These are phyloP conservation scores for Datnioides undecimradiatus DNA, from an alignment of 2,113 vertebrate genomes.

Conservation along the genomic window DNA sequence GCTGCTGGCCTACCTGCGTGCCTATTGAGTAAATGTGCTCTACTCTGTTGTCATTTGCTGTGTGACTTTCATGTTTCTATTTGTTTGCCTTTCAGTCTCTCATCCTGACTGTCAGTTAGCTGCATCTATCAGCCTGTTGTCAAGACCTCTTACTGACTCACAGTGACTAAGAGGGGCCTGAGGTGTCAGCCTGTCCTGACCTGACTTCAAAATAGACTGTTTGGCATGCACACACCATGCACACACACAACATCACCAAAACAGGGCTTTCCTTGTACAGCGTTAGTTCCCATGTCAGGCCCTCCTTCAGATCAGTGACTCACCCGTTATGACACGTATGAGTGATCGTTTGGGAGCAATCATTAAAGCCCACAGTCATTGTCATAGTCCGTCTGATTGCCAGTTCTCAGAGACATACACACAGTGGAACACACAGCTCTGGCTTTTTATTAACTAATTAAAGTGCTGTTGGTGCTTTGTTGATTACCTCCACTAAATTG, in stretches of 20 bases:
- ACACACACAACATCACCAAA: constrained; percentile 58
- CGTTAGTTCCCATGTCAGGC: constrained; percentile 68
- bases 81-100: constrained; percentile 36
- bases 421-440: not conserved
- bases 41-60: not conserved
- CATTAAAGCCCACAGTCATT: constrained; percentile 11
- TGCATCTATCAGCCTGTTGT: constrained; percentile 56
- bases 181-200: constrained; percentile 76
- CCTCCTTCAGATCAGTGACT: constrained; percentile 66
- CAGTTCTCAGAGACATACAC: constrained; percentile 40
- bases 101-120: constrained; percentile 53
- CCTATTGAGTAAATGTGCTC: not conserved
- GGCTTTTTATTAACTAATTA: constrained; percentile 29
- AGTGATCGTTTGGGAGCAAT: constrained; percentile 43
- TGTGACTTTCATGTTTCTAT: constrained; percentile 39
- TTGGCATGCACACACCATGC: constrained; percentile 70
- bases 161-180: constrained; percentile 70
- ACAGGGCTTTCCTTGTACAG: constrained; percentile 77
- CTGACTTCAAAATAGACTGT: constrained; percentile 78
- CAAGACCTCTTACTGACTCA: constrained; percentile 72
- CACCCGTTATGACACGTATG: constrained; percentile 52
- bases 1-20: constrained; percentile 3
- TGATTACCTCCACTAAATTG: constrained; percentile 13
- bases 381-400: constrained; percentile 54
- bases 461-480: constrained; percentile 22